These are phyloP conservation scores for Tamandua tetradactyla DNA, from an alignment of 2,797 vertebrate species.

Conservation along the genomic window DNA sequence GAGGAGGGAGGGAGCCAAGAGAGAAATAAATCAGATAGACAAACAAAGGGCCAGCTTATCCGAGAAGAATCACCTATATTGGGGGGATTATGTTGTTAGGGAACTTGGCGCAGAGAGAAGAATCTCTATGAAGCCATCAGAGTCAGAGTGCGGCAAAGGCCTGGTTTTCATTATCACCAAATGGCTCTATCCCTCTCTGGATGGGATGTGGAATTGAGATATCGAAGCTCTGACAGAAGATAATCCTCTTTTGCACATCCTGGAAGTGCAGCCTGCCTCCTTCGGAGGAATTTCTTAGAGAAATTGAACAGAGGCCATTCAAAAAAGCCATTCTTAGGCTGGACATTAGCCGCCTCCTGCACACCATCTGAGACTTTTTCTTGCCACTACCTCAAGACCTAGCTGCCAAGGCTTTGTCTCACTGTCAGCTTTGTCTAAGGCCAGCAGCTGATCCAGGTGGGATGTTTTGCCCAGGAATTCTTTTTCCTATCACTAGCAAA, in stretches of 20 bases:
- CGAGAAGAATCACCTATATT: conserved; percentile 73
- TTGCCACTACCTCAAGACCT: neutral
- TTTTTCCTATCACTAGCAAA: conserved; percentile 7
- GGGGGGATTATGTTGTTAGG: conserved; percentile 80
- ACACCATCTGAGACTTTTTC: neutral
- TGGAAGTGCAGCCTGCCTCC: conserved; percentile 67
- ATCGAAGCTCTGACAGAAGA: conserved; percentile 80
- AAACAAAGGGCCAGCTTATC: conserved; percentile 79
- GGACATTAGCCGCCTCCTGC: neutral
- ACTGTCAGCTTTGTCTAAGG: conserved; percentile 37
- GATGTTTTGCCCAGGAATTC: conserved; percentile 13
- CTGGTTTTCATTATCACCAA: conserved; percentile 80
- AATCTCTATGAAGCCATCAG: conserved; percentile 80
- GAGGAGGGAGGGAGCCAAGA: conserved; percentile 62
- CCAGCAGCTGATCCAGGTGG: neutral
- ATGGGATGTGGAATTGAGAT: conserved; percentile 80
- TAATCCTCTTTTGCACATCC: conserved; percentile 77
- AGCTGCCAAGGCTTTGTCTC: neutral
- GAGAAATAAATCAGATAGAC: conserved; percentile 74
- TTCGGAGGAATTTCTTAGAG: conserved; percentile 58
- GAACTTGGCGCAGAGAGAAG: conserved; percentile 73
- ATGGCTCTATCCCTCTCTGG: conserved; percentile 73
- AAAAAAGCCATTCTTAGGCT: neutral
- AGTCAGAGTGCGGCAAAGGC: conserved; percentile 74
- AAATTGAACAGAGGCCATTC: conserved; percentile 20